Percentiles rank a stretch among this genome's conserved stretches.
phyloP scores from a whole-genome alignment of 2,113 vertebrate genomes.

The Pygoscelis adeliae region DNA sequence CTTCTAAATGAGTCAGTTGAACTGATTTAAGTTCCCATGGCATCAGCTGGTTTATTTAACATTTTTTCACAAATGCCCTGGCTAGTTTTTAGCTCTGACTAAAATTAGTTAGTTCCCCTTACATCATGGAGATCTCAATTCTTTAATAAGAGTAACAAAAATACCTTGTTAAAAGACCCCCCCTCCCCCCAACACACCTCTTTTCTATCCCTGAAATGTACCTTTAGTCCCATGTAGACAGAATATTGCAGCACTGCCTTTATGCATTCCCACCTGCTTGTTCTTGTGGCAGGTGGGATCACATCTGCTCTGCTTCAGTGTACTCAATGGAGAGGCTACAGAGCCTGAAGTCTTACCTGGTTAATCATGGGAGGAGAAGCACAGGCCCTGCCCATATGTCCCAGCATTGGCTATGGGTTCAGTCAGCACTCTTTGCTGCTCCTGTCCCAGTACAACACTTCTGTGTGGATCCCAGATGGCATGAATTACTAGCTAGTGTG shows the following conservation, averaged over 20 bases:
- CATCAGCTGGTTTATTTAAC: background rate
- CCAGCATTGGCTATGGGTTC: background rate
- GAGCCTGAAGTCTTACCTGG: background rate
- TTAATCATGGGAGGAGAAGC: background rate
- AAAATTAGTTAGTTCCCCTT: background rate
- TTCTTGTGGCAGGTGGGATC: background rate
- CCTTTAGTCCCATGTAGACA: background rate
- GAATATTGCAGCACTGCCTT: background rate
- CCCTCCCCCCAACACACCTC: rapidly evolving
- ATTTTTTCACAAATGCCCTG: background rate
- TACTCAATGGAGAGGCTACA: background rate
- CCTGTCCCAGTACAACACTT: background rate
- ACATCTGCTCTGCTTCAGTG: background rate
- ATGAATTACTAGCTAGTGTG: background rate
- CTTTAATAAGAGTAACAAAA: background rate
- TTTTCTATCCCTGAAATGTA: background rate
- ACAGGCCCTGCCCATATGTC: background rate
- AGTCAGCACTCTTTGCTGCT: background rate
- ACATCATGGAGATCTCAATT: background rate
- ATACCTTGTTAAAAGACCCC: background rate
- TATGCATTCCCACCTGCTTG: background rate
- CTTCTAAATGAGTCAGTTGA: background rate
- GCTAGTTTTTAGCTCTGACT: background rate
- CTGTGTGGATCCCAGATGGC: background rate
- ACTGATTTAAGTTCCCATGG: background rate